These are phyloP conservation scores for Hybognathus amarus DNA, from an alignment of 2,797 vertebrate species.

Conservation along the genomic window DNA sequence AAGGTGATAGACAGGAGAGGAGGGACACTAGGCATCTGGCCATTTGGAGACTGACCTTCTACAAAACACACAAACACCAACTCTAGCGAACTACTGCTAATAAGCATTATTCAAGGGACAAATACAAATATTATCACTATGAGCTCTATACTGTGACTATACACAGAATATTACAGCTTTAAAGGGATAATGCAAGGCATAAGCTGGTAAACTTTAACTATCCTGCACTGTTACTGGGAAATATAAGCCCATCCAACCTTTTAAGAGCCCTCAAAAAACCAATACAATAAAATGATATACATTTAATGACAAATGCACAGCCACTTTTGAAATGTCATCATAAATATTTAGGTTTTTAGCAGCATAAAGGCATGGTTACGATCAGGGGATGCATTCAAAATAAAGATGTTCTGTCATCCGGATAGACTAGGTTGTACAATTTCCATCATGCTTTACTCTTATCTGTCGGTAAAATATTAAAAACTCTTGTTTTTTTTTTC, in stretches of 20 bases:
- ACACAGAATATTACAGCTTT: background rate
- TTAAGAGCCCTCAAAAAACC: background rate
- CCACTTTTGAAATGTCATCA: background rate
- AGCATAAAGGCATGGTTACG: background rate
- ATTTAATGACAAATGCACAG: background rate
- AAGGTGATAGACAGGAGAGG: constrained; percentile 90
- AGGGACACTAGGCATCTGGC: constrained; percentile 83
- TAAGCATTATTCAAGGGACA: constrained; percentile 13
- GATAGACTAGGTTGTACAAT: background rate
- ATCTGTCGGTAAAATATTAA: constrained; percentile 6
- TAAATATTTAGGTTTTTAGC: background rate
- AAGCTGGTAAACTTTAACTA: constrained; percentile 6
- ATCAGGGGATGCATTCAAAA: background rate
- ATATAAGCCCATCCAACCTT: background rate
- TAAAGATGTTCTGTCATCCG: background rate
- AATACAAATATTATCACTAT: background rate
- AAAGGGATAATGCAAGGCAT: background rate
- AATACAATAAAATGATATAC: background rate
- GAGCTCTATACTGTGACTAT: background rate
- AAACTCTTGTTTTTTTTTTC: background rate
- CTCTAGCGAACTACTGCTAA: constrained; percentile 36
- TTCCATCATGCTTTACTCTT: background rate
- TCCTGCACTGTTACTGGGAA: background rate
- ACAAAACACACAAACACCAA: constrained; percentile 69
- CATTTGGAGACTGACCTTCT: constrained; percentile 86